Conservation (phyloP, 2,113 vertebrate species). For the Melanotaenia duboulayi region DNA sequence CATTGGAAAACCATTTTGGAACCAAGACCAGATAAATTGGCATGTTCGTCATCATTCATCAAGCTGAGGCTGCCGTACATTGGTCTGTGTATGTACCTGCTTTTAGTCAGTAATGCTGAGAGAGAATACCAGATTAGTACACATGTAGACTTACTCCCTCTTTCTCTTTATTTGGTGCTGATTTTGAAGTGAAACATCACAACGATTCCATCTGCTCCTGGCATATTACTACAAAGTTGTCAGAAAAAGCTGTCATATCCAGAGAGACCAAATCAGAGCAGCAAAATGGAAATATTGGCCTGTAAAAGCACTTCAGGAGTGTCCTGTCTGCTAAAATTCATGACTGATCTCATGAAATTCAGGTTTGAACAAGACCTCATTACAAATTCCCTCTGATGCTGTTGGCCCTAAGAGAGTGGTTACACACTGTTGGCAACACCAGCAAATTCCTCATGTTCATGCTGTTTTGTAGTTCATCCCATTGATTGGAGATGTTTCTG, state of each 20-base stretch:
- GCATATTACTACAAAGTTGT: constrained; percentile 36
- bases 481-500: constrained; percentile 28
- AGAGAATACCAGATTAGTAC: neutral
- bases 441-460: constrained; percentile 15
- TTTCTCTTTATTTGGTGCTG: neutral
- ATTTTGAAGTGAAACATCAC: constrained; percentile 21
- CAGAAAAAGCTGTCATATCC: constrained; percentile 25
- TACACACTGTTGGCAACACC: constrained; percentile 24
- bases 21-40: neutral
- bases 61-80: neutral
- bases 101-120: neutral
- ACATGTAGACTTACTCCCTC: neutral
- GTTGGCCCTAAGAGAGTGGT: constrained; percentile 20
- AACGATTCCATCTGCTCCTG: constrained; percentile 13
- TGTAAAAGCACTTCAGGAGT: constrained; percentile 3
- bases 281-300: constrained; percentile 45
- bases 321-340: constrained; percentile 40
- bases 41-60: neutral
- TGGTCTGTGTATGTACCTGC: neutral
- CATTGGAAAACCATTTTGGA: neutral
- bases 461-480: neutral
- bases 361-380: constrained; percentile 34
- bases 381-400: constrained; percentile 29
- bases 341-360: constrained; percentile 46
- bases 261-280: constrained; percentile 40